These are phyloP conservation scores for Silurus lanzhouensis DNA, from an alignment of 2,797 vertebrate species.

Conservation along the genomic window DNA sequence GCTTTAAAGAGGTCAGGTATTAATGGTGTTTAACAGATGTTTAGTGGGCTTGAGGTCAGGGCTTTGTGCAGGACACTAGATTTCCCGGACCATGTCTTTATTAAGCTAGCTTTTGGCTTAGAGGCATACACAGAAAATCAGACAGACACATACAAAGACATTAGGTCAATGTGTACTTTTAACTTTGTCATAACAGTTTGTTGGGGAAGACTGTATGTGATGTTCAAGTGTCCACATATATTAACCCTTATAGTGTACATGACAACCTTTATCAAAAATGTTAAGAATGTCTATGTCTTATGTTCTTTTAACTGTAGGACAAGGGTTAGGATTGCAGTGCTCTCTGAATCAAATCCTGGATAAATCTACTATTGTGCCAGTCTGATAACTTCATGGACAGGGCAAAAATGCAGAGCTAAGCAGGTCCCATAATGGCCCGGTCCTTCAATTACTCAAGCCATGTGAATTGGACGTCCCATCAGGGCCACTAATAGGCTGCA, in stretches of 20 bases:
- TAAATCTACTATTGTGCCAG: constrained; percentile 27
- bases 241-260: neutral
- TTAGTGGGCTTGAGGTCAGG: neutral
- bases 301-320: neutral
- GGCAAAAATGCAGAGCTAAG: constrained; percentile 43
- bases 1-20: neutral
- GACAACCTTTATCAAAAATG: neutral
- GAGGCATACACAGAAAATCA: neutral
- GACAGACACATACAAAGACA: neutral
- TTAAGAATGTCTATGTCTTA: neutral
- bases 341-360: neutral
- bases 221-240: neutral
- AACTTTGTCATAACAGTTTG: neutral
- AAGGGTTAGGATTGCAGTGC: neutral
- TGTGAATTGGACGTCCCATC: constrained; percentile 29
- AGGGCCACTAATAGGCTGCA: constrained; percentile 35
- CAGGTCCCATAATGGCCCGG: constrained; percentile 24
- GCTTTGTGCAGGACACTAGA: neutral
- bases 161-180: neutral
- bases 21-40: neutral
- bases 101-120: neutral
- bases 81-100: neutral
- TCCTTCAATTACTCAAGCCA: constrained; percentile 43
- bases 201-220: neutral
- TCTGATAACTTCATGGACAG: constrained; percentile 38